A percentile compares a stretch with the other conserved stretches of the same genome.
These are phyloP conservation scores for Triplophysa rosa DNA, from an alignment of 2,113 vertebrate genomes.

Conservation along the genomic window DNA sequence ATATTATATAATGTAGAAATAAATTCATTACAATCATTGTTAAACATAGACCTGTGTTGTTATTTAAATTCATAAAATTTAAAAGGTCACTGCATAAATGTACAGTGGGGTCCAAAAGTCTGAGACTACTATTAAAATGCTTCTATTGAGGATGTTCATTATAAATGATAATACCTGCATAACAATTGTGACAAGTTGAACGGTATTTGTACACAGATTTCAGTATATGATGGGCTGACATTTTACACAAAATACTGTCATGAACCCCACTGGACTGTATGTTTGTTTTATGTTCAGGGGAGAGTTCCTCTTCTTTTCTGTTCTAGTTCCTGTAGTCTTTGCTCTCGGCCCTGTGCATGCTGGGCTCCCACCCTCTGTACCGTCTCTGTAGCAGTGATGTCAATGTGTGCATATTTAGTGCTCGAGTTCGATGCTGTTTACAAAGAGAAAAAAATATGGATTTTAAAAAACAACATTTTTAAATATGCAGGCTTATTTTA, in stretches of 20 bases:
- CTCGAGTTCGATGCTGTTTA: slow-evolving; percentile 70
- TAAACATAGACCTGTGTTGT: too few relatives aligned
- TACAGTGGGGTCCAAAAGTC: not conserved
- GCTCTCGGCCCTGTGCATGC: slow-evolving; percentile 78
- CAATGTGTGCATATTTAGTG: slow-evolving; percentile 81
- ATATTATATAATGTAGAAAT: slow-evolving; percentile 3
- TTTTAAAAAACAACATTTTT: slow-evolving; percentile 5
- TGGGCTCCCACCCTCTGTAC: slow-evolving; percentile 81
- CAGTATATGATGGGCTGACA: too few relatives aligned
- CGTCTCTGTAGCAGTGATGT: slow-evolving; percentile 80
- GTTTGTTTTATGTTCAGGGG: slow-evolving; percentile 62
- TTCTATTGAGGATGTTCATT: not conserved
- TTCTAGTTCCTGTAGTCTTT: slow-evolving; percentile 79
- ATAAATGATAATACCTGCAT: too few relatives aligned
- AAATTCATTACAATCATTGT: not conserved
- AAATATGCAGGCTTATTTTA: not conserved
- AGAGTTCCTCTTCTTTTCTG: slow-evolving; percentile 72
- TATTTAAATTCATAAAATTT: too few relatives aligned
- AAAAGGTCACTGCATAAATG: not conserved
- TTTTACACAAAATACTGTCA: too few relatives aligned
- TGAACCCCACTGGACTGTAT: not conserved
- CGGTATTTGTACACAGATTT: too few relatives aligned
- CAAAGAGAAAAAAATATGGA: not conserved
- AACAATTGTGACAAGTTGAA: too few relatives aligned
- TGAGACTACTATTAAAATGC: not conserved